These are phyloP conservation scores for Epicauta chinensis DNA, from an alignment of 1,140 invertebrate genomes.

Conservation along the genomic window DNA sequence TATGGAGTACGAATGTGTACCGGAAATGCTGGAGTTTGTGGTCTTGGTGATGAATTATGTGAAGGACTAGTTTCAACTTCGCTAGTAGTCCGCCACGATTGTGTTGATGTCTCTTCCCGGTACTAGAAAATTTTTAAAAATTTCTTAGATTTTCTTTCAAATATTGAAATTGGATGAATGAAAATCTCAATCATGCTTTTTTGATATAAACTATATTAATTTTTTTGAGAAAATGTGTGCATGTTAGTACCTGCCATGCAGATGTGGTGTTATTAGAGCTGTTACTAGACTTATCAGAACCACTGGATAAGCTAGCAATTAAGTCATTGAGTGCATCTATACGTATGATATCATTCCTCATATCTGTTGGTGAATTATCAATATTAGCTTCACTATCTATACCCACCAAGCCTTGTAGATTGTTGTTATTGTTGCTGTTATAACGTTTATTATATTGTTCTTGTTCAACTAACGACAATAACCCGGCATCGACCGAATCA, in stretches of 20 bases:
- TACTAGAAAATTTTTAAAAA: slow-evolving; percentile 41
- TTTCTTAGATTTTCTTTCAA: too few relatives aligned
- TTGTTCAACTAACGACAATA: slow-evolving; percentile 46
- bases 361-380: slow-evolving; percentile 23
- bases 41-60: slow-evolving; percentile 51
- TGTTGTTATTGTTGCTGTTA: slow-evolving; percentile 19
- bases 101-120: slow-evolving; percentile 59
- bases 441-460: slow-evolving; percentile 29
- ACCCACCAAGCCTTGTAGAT: slow-evolving; percentile 42
- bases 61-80: slow-evolving; percentile 49
- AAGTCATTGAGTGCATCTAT: slow-evolving; percentile 40
- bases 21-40: slow-evolving; percentile 85
- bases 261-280: slow-evolving; percentile 38
- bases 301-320: slow-evolving; percentile 41
- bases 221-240: background rate
- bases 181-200: background rate
- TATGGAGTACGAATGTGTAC: slow-evolving; percentile 84
- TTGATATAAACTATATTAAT: slow-evolving; percentile 4
- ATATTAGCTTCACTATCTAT: slow-evolving; percentile 25
- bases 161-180: background rate
- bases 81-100: slow-evolving; percentile 52
- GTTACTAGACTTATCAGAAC: slow-evolving; percentile 39
- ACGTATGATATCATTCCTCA: slow-evolving; percentile 28
- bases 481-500: slow-evolving; percentile 41
- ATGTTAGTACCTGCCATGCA: slow-evolving; percentile 43